A percentile compares a stretch with the other conserved stretches of the same genome.
These are phyloP conservation scores for Tachyglossus aculeatus DNA, from an alignment of 2,797 vertebrate species.

Conservation along the genomic window DNA sequence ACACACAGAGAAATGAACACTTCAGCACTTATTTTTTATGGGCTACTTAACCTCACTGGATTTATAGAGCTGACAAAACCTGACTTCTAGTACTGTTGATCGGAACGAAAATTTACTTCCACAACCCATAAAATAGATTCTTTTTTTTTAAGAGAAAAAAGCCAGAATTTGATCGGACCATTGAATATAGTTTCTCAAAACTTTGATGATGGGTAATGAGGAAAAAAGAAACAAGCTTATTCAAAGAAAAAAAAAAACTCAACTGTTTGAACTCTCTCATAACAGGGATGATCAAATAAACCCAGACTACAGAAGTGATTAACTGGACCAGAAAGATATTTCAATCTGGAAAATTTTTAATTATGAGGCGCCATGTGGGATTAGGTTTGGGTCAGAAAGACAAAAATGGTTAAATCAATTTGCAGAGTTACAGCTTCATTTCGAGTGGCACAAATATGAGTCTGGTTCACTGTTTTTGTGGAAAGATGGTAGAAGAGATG, in stretches of 20 bases:
- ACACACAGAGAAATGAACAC: slow-evolving; percentile 58
- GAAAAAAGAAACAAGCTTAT: background rate
- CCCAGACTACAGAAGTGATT: background rate
- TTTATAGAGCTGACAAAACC: slow-evolving; percentile 54
- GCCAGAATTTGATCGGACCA: background rate
- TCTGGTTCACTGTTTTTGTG: background rate
- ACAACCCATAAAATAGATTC: slow-evolving; percentile 35
- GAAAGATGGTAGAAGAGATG: background rate
- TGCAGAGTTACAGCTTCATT: background rate
- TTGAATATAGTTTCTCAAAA: background rate
- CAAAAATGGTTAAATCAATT: background rate
- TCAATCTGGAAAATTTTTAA: background rate
- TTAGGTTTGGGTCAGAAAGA: background rate
- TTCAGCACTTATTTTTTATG: slow-evolving; percentile 68
- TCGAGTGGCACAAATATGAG: background rate
- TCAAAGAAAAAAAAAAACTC: background rate
- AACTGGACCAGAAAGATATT: background rate
- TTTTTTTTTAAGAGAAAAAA: slow-evolving; percentile 15
- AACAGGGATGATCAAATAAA: background rate
- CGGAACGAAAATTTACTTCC: slow-evolving; percentile 51
- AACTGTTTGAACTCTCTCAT: background rate
- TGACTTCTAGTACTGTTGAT: slow-evolving; percentile 55
- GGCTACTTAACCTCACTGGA: slow-evolving; percentile 60
- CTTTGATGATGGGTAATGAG: background rate
- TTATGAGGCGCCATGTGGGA: background rate